Conservation (phyloP, 2,113 vertebrate species). For the Acrocephalus arundinaceus region DNA sequence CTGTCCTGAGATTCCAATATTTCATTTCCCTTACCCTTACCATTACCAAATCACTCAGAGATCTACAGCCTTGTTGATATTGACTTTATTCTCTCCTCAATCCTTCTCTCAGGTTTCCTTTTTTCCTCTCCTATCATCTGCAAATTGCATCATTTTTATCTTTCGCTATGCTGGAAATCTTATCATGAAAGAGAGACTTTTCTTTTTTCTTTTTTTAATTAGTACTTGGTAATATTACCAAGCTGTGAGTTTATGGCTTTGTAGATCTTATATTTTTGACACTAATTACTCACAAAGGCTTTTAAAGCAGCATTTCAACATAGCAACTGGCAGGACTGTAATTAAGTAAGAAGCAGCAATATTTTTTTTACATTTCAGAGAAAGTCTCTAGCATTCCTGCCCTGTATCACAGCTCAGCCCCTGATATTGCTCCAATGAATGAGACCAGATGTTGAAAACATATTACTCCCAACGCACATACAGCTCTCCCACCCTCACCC, state of each 20-base stretch:
- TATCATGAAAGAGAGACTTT: conserved; percentile 68
- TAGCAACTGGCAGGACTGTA: conserved; percentile 70
- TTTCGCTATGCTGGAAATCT: conserved; percentile 58
- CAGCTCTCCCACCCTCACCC: conserved; percentile 4
- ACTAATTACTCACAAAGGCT: conserved; percentile 82
- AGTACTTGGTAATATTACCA: conserved; percentile 77
- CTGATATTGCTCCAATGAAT: background rate
- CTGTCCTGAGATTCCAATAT: background rate
- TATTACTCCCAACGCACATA: background rate
- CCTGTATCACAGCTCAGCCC: background rate
- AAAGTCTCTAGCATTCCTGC: background rate
- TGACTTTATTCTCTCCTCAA: background rate
- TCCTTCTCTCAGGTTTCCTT: conserved; percentile 9
- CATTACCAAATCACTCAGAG: background rate
- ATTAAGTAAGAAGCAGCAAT: conserved; percentile 65
- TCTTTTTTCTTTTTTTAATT: conserved; percentile 78
- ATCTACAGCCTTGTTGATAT: background rate
- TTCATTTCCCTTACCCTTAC: conserved; percentile 24
- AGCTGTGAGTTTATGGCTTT: conserved; percentile 78
- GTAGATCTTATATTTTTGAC: conserved; percentile 82
- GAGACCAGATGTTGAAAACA: background rate
- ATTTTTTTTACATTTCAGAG: conserved; percentile 9
- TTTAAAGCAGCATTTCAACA: conserved; percentile 74
- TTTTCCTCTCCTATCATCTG: background rate
- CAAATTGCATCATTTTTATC: conserved; percentile 64